These are phyloP conservation scores for Rotaria magnacalcarata DNA, from an alignment of 2,888 invertebrate species.

Conservation along the genomic window DNA sequence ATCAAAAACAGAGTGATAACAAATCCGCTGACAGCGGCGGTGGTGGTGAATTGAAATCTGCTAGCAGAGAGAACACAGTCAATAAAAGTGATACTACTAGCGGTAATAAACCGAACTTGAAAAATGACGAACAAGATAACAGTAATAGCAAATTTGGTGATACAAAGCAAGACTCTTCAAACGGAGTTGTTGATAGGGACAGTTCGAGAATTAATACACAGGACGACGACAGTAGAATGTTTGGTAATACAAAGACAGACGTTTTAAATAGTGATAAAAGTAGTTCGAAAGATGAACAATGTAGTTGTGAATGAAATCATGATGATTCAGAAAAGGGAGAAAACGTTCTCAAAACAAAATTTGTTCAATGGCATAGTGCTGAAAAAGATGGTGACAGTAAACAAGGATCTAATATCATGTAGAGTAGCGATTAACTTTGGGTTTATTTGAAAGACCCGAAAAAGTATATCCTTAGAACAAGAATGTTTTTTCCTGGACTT, in stretches of 20 bases:
- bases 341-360: constrained; percentile 88
- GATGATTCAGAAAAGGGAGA: constrained; percentile 78
- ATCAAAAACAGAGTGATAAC: not conserved
- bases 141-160: not conserved
- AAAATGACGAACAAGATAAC: not conserved
- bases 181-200: not conserved
- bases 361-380: constrained; percentile 92
- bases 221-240: not conserved
- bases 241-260: not conserved
- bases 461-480: constrained; percentile 98
- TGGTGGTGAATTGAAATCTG: not conserved
- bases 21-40: not conserved
- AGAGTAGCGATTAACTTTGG: constrained; percentile 87
- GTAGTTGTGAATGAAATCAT: not conserved
- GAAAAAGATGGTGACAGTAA: constrained; percentile 78
- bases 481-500: constrained; percentile 96
- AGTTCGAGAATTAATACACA: not conserved
- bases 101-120: not conserved
- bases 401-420: constrained; percentile 85
- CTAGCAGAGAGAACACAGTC: not conserved
- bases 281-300: not conserved
- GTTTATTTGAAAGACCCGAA: constrained; percentile 96
- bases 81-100: not conserved
- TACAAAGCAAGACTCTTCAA: not conserved
- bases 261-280: not conserved